phyloP scores from a whole-genome alignment of 1,140 invertebrate genomes.

The Coboldia fuscipes region DNA sequence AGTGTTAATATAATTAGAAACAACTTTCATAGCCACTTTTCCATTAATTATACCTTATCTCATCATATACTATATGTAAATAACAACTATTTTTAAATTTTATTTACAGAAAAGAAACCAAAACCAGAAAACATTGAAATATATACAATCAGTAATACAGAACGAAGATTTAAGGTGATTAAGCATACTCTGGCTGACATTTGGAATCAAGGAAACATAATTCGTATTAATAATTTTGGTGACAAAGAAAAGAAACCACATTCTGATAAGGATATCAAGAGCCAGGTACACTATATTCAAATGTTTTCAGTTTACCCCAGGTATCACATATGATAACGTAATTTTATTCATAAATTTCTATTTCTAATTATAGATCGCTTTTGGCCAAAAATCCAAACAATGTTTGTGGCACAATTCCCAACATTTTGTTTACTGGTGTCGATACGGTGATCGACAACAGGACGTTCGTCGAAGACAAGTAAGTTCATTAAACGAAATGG shows the following conservation, averaged over 20 bases:
- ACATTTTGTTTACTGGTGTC: conserved; percentile 44
- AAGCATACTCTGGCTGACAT: conserved; percentile 34
- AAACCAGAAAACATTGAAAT: conserved; percentile 40
- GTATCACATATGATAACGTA: no score
- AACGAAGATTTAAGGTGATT: conserved; percentile 33
- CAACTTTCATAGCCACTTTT: no score
- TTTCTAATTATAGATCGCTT: conserved; percentile 12
- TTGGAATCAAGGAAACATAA: conserved; percentile 36
- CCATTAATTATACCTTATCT: no score
- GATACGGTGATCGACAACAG: conserved; percentile 36
- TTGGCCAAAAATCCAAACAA: conserved; percentile 19
- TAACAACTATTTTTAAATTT: conserved; percentile 9
- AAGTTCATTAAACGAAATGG: conserved; percentile 11
- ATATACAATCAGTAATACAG: conserved; percentile 35
- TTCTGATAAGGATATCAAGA: conserved; percentile 36
- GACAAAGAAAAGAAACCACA: conserved; percentile 39
- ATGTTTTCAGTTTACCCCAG: no score
- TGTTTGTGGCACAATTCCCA: conserved; percentile 37
- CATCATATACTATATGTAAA: conserved; percentile 5
- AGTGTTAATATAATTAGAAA: no score
- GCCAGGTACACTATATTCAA: conserved; percentile 28
- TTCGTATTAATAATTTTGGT: conserved; percentile 44
- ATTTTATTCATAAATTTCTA: neutral
- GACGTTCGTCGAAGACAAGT: conserved; percentile 39
- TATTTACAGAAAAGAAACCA: conserved; percentile 39